phyloP scores from a whole-genome alignment of 2,113 vertebrate genomes.

The Athene noctua region DNA sequence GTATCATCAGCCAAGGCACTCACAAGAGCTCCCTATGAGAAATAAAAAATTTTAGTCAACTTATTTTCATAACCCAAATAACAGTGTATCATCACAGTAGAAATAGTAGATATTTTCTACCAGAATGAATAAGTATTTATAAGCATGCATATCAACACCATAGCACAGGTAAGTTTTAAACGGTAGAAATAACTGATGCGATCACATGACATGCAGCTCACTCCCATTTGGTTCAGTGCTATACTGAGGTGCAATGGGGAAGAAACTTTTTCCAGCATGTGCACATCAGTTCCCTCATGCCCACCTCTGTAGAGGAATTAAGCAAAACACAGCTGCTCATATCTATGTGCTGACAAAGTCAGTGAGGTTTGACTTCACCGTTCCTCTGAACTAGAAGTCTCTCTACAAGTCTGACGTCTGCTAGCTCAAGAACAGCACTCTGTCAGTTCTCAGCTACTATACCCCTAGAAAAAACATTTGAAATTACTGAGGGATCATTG shows the following conservation, averaged over 20 bases:
- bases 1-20: constrained; percentile 98
- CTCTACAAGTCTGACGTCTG: neutral
- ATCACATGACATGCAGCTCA: neutral
- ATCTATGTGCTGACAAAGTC: neutral
- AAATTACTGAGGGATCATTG: neutral
- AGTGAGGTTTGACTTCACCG: neutral
- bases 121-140: neutral
- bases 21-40: constrained; percentile 92
- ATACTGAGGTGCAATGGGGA: neutral
- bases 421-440: neutral
- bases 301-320: neutral
- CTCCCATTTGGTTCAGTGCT: neutral
- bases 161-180: neutral
- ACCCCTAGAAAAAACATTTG: neutral
- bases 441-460: neutral
- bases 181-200: neutral
- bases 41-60: neutral
- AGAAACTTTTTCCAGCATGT: neutral
- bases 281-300: neutral
- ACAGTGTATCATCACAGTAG: neutral
- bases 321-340: neutral
- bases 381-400: neutral
- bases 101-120: neutral
- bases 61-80: neutral
- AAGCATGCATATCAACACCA: neutral